Conservation (phyloP, 2,113 vertebrate species). For the Cavia aperea region DNA sequence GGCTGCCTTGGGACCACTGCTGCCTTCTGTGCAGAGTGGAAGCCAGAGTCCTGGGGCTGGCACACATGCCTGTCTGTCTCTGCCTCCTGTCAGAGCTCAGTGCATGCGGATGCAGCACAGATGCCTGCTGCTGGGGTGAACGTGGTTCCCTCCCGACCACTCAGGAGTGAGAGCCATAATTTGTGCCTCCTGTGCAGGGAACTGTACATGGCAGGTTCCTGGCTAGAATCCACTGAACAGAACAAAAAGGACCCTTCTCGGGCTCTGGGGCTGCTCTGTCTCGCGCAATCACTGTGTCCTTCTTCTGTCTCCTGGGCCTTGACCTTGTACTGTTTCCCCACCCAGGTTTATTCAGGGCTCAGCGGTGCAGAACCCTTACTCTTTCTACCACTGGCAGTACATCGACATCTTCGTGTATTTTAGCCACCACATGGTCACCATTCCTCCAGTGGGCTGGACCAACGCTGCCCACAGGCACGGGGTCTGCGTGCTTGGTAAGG, state of each 20-base stretch:
- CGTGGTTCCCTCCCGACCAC: rapidly evolving
- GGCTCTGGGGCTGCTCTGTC: neutral
- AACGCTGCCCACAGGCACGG: constrained; percentile 89
- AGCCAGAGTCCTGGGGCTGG: neutral
- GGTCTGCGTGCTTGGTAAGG: constrained; percentile 86
- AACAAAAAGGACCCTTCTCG: neutral
- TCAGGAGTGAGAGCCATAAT: rapidly evolving
- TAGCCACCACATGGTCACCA: constrained; percentile 86
- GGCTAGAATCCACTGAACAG: rapidly evolving
- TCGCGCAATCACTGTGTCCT: rapidly evolving
- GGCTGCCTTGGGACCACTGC: neutral
- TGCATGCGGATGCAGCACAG: rapidly evolving
- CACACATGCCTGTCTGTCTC: rapidly evolving
- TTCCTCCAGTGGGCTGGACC: constrained; percentile 93
- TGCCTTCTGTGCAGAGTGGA: rapidly evolving
- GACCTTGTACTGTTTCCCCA: neutral
- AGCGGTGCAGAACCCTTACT: constrained; percentile 74
- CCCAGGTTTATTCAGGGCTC: constrained; percentile 91
- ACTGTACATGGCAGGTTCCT: neutral
- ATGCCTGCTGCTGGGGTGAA: neutral
- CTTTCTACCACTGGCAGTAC: constrained; percentile 96
- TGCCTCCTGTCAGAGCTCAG: rapidly evolving
- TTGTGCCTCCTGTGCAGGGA: rapidly evolving
- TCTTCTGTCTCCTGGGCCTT: neutral
- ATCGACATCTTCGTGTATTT: constrained; percentile 97